phyloP scores from a whole-genome alignment of 2,113 vertebrate species.

The Jaculus jaculus region DNA sequence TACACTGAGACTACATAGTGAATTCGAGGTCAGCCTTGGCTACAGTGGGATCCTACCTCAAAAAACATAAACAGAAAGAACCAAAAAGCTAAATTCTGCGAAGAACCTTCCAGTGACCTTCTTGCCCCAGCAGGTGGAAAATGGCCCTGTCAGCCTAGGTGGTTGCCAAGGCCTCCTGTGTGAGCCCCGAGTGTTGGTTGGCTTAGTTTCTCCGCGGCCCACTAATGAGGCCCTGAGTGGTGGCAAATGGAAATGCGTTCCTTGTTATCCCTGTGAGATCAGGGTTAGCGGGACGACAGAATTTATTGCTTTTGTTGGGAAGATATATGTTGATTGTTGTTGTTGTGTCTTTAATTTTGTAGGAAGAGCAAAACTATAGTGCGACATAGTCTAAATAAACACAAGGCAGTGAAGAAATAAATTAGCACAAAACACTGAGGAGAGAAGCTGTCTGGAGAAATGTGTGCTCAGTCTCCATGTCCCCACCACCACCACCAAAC shows the following conservation, averaged over 20 bases:
- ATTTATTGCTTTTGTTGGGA: conserved; percentile 77
- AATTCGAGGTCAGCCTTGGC: no score
- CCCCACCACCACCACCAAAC: neutral
- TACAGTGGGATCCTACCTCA: no score
- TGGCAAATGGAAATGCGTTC: conserved; percentile 78
- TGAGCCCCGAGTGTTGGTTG: neutral
- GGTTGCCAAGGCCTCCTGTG: conserved; percentile 14
- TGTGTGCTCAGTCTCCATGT: neutral
- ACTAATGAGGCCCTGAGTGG: conserved; percentile 82
- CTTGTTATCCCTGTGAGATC: conserved; percentile 76
- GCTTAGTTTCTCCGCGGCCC: conserved; percentile 66
- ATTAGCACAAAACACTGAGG: conserved; percentile 12
- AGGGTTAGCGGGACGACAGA: conserved; percentile 78
- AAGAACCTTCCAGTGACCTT: neutral
- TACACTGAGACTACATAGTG: no score
- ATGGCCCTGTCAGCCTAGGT: conserved; percentile 1
- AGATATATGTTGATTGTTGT: conserved; percentile 60
- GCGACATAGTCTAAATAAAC: conserved; percentile 48
- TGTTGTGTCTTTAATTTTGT: conserved; percentile 72
- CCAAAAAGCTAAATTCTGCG: neutral
- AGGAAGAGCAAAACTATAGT: neutral
- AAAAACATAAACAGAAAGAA: no score
- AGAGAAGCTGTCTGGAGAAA: neutral
- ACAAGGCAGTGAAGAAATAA: neutral
- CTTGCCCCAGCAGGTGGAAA: neutral